Conservation (phyloP, 2,888 invertebrate species). For the Leptopterna dolabrata region DNA sequence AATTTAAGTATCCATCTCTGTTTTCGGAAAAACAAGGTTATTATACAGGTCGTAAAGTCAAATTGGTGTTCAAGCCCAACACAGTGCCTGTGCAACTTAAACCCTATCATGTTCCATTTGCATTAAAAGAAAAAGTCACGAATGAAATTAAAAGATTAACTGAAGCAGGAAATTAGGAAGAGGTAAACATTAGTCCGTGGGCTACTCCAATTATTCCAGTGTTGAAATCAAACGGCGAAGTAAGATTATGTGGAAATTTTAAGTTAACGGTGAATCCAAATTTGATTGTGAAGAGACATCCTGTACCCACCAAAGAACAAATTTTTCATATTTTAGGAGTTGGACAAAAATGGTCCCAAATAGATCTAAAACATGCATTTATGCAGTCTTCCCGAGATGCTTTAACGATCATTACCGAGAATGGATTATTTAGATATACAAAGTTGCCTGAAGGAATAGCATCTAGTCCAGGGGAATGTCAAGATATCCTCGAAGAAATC, state of each 20-base stretch:
- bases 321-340: not conserved
- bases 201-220: not conserved
- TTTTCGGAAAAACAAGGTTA: not conserved
- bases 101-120: not conserved
- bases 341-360: too few species aligned
- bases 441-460: conserved; percentile 12
- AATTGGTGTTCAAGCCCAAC: not conserved
- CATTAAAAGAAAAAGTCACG: not conserved
- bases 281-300: not conserved
- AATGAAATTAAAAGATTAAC: not conserved
- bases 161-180: not conserved
- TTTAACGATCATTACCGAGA: not conserved
- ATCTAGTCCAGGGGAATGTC: conserved; percentile 26
- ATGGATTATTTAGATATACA: not conserved
- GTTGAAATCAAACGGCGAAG: not conserved
- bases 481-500: conserved; percentile 35
- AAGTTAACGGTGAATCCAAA: not conserved
- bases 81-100: not conserved
- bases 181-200: not conserved
- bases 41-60: not conserved
- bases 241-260: not conserved
- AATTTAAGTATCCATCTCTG: not conserved
- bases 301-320: not conserved
- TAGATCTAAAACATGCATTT: too few species aligned
- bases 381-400: conserved; percentile 12